These are phyloP conservation scores for Artemia sinica DNA, from an alignment of 2,888 invertebrate genomes.

Conservation along the genomic window DNA sequence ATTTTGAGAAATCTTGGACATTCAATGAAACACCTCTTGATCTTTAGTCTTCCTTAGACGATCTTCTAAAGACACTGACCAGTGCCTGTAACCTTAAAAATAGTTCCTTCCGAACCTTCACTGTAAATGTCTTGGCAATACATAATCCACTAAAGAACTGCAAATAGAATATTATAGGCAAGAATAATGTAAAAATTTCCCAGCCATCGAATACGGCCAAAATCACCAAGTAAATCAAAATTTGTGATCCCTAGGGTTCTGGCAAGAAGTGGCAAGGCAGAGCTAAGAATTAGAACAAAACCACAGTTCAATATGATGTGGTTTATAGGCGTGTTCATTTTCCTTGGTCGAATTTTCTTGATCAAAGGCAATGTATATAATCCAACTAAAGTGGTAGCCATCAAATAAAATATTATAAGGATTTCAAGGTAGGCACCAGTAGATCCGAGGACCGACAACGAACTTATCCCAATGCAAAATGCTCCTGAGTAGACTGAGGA, in stretches of 20 bases:
- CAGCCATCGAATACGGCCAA: slow-evolving; percentile 93
- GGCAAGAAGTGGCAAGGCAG: slow-evolving; percentile 83
- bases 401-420: slow-evolving; percentile 75
- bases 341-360: slow-evolving; percentile 53
- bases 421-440: slow-evolving; percentile 81
- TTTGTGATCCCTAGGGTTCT: slow-evolving; percentile 94
- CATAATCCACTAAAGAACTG: slow-evolving; percentile 69
- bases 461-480: slow-evolving; percentile 76
- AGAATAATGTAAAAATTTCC: slow-evolving; percentile 88
- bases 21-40: no score
- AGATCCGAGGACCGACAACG: slow-evolving; percentile 78
- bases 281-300: slow-evolving; percentile 73
- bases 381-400: slow-evolving; percentile 81
- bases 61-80: no score
- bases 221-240: slow-evolving; percentile 91
- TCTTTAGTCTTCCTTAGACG: no score
- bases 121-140: slow-evolving; percentile 80
- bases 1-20: no score
- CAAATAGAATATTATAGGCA: slow-evolving; percentile 82
- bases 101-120: slow-evolving; percentile 52
- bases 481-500: slow-evolving; percentile 57
- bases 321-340: slow-evolving; percentile 67
- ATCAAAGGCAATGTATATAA: slow-evolving; percentile 67
- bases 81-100: slow-evolving; percentile 26
- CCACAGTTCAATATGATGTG: slow-evolving; percentile 83